These are phyloP conservation scores for Cryptosula pallasiana DNA, from an alignment of 2,888 invertebrate species.

Conservation along the genomic window DNA sequence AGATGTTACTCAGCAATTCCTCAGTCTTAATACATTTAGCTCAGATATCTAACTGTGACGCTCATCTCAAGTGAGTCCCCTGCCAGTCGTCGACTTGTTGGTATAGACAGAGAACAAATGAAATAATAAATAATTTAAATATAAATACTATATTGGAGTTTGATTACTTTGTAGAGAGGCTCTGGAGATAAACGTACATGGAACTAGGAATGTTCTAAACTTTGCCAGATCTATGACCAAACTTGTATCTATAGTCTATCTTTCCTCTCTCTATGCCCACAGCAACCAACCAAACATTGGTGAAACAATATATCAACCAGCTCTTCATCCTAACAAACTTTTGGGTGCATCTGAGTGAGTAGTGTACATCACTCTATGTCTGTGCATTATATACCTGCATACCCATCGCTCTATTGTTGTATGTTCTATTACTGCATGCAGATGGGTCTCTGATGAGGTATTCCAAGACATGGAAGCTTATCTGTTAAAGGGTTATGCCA, in stretches of 20 bases:
- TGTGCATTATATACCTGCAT: background rate
- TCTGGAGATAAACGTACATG: slow-evolving; percentile 17
- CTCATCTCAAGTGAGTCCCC: slow-evolving; percentile 19
- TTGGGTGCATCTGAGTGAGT: slow-evolving; percentile 12
- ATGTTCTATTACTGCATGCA: too few relatives aligned
- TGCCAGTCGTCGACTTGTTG: too few relatives aligned
- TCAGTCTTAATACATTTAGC: background rate
- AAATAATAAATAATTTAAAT: too few relatives aligned
- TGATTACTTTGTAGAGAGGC: slow-evolving; percentile 14
- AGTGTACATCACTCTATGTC: background rate
- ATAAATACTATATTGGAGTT: too few relatives aligned
- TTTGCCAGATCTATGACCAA: background rate
- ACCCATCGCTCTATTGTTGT: background rate
- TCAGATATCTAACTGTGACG: slow-evolving; percentile 18
- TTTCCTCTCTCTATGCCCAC: slow-evolving; percentile 5
- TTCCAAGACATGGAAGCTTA: slow-evolving; percentile 17
- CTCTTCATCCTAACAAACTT: slow-evolving; percentile 17
- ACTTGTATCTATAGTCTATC: background rate
- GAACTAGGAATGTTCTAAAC: background rate
- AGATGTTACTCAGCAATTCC: background rate
- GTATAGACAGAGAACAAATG: too few relatives aligned
- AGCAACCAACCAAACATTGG: slow-evolving; percentile 1
- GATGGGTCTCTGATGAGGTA: background rate
- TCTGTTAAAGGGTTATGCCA: slow-evolving; percentile 6
- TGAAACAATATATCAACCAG: slow-evolving; percentile 13